Evolutionary conservation across 2,113 vertebrate species (phyloP).

Genomic region (Felis catus): DNA sequence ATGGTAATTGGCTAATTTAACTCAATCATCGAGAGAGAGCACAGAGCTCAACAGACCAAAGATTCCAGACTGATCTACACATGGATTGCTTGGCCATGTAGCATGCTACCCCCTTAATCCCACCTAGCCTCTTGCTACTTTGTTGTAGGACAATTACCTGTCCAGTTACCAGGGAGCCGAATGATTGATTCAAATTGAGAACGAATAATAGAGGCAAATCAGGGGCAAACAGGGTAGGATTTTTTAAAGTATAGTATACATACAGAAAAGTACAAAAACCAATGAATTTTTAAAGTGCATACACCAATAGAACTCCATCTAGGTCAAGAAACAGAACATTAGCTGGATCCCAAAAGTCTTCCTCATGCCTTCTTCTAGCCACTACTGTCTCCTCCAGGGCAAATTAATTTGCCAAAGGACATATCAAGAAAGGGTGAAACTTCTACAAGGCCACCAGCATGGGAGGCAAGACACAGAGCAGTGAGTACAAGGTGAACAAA

Average conservation of each 20-base stretch:
- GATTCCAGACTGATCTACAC: not conserved
- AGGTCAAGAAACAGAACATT: not conserved
- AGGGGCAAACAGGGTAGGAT: not conserved
- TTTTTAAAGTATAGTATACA: not conserved
- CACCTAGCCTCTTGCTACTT: not conserved
- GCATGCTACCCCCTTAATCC: not conserved
- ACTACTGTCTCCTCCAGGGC: not conserved
- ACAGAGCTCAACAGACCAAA: not conserved
- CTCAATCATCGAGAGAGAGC: not conserved
- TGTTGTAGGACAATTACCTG: not conserved
- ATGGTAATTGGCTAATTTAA: not conserved
- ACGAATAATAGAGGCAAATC: not conserved
- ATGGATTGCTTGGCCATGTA: not conserved
- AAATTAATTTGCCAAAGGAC: not conserved
- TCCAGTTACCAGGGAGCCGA: not conserved
- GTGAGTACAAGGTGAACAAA: not conserved
- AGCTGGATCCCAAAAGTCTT: not conserved
- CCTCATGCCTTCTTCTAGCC: not conserved
- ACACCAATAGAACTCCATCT: not conserved
- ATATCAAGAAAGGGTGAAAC: not conserved
- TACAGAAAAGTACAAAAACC: not conserved
- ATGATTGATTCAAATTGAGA: not conserved
- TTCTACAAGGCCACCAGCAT: not conserved
- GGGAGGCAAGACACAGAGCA: not conserved
- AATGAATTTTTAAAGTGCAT: constrained; percentile 20